A percentile compares a stretch with the other conserved stretches of the same genome.
These are phyloP conservation scores for Steatornis caripensis DNA, from an alignment of 2,113 vertebrate species.

Conservation along the genomic window DNA sequence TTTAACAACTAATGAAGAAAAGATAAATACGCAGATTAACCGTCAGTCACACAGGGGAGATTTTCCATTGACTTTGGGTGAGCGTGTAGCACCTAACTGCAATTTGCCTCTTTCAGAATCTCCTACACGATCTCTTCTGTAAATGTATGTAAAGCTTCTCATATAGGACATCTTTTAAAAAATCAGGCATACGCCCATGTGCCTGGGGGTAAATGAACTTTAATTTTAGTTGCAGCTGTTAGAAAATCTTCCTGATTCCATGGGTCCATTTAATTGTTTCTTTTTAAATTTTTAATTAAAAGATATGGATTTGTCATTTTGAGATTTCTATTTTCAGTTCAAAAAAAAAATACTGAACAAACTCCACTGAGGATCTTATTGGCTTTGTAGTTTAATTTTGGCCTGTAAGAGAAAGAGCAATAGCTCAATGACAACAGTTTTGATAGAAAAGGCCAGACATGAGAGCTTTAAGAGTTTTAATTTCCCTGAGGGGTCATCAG, in stretches of 20 bases:
- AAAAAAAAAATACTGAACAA: background rate
- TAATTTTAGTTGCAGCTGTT: background rate
- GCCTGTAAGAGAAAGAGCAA: background rate
- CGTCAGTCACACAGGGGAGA: background rate
- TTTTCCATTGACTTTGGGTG: background rate
- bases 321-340: background rate
- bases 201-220: background rate
- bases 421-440: background rate
- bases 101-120: background rate
- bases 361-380: background rate
- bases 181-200: background rate
- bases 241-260: background rate
- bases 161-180: background rate
- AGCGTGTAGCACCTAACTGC: conserved; percentile 7
- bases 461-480: conserved; percentile 40
- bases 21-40: background rate
- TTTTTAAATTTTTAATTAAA: conserved; percentile 6
- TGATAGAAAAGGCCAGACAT: background rate
- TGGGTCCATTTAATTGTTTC: background rate
- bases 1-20: background rate
- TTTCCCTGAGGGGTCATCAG: conserved; percentile 43
- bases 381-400: background rate
- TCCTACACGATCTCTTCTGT: background rate
- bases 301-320: conserved; percentile 14
- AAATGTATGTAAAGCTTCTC: background rate